Base-by-base conservation (phyloP, 1,140 invertebrate genomes). In the Plectrocnemia conspersa region DNA sequence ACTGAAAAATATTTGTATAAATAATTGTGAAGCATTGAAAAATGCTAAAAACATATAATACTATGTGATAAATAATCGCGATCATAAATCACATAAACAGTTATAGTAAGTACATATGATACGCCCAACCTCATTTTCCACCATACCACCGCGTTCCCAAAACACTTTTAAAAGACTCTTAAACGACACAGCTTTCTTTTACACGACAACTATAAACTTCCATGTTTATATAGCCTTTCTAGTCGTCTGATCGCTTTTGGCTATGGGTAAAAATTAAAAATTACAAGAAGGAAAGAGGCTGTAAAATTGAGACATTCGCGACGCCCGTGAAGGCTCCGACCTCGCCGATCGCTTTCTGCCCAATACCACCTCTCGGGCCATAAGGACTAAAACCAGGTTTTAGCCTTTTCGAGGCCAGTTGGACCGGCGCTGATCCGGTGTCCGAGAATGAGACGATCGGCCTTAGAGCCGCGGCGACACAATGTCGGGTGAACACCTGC, bases 401-500 rank as follows among this genome's bases (percentile, higher is more conserved):
- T n/a, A n/a, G n/a, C n/a, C n/a, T n/a, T n/a, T n/a, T n/a, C n/a
- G n/a, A n/a, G n/a, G n/a, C n/a, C n/a, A n/a, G n/a, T n/a, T 47
- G 33, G 13, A 23, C 44, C 3, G n/a, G n/a, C 11, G 33, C 11
- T 38, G 22, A 38, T 23, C 9, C 29, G 9, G 13, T 6, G 29
- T 50, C 13, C 35, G 47, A 9, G 47, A 24, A 50, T 50, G 40
- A 10, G 23, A 35, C 21, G 42, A 5, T 19, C 18, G 44, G 25
- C 25, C 19, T 19, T 24, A 5, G 25, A 60, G 16, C 48, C 21
- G 36, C 54, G 58, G 58, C 58, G 58, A 60, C 58, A 60, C 58
- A 60, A 56, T 60, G 58, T 56, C 58, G 58, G 54, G 5, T 36
- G 58, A 60, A 60, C 58, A 60, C 58, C 58, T 60, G 58, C 58